Evolutionary conservation across 2,888 invertebrate species (phyloP), one percentile per base, ranked within the genome.

Genomic region (Geotrupes spiniger): DNA sequence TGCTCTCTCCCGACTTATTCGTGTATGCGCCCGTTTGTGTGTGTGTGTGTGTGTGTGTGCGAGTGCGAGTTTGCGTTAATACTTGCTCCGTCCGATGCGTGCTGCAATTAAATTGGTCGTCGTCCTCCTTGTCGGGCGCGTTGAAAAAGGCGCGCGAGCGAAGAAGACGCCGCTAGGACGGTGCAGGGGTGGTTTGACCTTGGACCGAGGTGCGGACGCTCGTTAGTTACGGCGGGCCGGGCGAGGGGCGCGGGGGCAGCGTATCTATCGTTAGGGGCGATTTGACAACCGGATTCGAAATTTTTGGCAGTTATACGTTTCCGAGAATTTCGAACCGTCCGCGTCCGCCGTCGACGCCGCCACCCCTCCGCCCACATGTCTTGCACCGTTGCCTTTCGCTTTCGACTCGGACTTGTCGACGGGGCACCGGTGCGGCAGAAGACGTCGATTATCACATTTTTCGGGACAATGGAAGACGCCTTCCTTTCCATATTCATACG

Each of bases 131-230:
- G 36, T 16, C 33, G 33, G 46, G 4, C 10, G 14, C 21, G 26
- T 27, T 45, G 42, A 17, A 36, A 31, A 36, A 42, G 43, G 36
- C 37, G 27, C 29, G 43, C 28, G 21, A 44, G 46, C 43, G 31
- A 29, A 53, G 41, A 46, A 52, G 49, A 49, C 46, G 45, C 39
- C 48, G 45, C 46, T 50, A 46, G 51, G 46, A 47, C 49, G 50
- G 59, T 58, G 65, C 63, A 68, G 68, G 69, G 70, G 70, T 69
- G 68, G 63, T 63, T 61, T 59, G 67, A 68, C 70, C 70, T 70
- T 33, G 33, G 15, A 33, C 33, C 14, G 15, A 12, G 33, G 12
- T 64, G 63, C 56, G 59, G 52, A 57, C 49, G 47, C 51, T 51
- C 46, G 47, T 42, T 49, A 50, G 48, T 47, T n/a, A 14, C 36